Evolutionary conservation across 2,888 invertebrate genomes (phyloP).

Genomic region (Brachypalpus laphriformis): DNA sequence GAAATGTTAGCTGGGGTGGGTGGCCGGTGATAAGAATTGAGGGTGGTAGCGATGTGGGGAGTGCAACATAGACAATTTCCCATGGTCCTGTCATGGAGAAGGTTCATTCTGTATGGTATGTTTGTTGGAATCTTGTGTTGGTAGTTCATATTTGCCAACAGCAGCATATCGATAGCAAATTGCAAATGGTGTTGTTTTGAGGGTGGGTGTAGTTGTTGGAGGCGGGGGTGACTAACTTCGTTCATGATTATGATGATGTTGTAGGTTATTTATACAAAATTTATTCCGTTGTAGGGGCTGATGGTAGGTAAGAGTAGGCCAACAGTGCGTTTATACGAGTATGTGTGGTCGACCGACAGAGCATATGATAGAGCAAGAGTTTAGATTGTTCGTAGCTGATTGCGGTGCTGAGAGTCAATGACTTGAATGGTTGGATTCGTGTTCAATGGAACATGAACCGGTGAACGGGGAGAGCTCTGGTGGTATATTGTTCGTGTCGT

Average conservation of each 20-base stretch:
- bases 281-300: constrained; percentile 39
- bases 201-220: neutral
- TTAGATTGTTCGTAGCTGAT: constrained; percentile 65
- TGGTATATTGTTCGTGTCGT: constrained; percentile 45
- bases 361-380: constrained; percentile 27
- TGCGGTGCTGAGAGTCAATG: constrained; percentile 72
- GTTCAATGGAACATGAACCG: constrained; percentile 69
- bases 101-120: constrained; percentile 53
- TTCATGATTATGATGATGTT: constrained; percentile 71
- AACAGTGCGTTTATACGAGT: neutral
- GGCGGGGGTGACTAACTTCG: constrained; percentile 3
- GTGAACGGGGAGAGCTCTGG: constrained; percentile 20
- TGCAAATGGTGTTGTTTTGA: constrained; percentile 63
- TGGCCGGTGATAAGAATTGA: neutral
- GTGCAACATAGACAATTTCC: constrained; percentile 69
- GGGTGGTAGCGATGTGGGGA: constrained; percentile 29
- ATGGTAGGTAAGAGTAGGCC: constrained; percentile 3
- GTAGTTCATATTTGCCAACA: constrained; percentile 71
- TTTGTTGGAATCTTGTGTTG: constrained; percentile 64
- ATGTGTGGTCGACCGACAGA: constrained; percentile 9
- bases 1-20: constrained; percentile 5
- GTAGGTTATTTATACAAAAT: constrained; percentile 70
- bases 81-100: constrained; percentile 18
- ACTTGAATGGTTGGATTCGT: constrained; percentile 69
- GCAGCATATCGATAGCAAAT: constrained; percentile 69